These are phyloP conservation scores for Ceriagrion tenellum DNA, from an alignment of 2,888 invertebrate species.

Conservation along the genomic window DNA sequence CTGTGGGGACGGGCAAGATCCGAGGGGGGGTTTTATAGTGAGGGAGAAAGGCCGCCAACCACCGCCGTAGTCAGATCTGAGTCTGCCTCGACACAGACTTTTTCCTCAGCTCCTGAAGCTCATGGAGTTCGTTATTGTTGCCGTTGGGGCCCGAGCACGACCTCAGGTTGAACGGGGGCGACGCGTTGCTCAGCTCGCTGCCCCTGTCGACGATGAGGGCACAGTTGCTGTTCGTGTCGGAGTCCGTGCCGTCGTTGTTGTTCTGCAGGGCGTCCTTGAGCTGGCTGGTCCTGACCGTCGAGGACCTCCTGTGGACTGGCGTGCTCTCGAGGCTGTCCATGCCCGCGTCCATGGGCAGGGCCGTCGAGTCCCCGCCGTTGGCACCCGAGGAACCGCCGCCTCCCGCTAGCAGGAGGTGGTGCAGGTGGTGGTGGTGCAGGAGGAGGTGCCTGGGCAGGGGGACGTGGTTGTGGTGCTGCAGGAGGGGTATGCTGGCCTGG, in stretches of 20 bases:
- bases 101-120: conserved; percentile 78
- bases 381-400: conserved; percentile 28
- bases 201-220: conserved; percentile 76
- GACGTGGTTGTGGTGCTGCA: conserved; percentile 62
- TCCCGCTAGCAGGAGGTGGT: conserved; percentile 53
- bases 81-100: conserved; percentile 72
- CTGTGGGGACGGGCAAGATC: conserved; percentile 10
- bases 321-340: conserved; percentile 73
- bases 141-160: conserved; percentile 83
- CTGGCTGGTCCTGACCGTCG: conserved; percentile 75
- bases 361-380: conserved; percentile 53
- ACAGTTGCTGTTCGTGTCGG: conserved; percentile 81
- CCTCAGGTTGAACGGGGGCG: conserved; percentile 68
- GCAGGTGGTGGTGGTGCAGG: conserved; percentile 51
- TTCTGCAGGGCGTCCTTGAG: conserved; percentile 70
- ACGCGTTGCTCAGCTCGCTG: conserved; percentile 68
- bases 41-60: conserved; percentile 68
- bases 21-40: conserved; percentile 28
- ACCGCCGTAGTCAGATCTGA: conserved; percentile 75
- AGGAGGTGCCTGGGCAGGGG: conserved; percentile 55
- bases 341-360: conserved; percentile 69
- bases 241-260: conserved; percentile 80
- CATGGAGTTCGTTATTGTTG: conserved; percentile 89
- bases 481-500: conserved; percentile 71
- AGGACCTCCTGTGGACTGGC: conserved; percentile 71